Evolutionary conservation across 2,113 vertebrate genomes (phyloP), one percentile per base, ranked within the genome.

Genomic region (Ivindomyrus marchei): DNA sequence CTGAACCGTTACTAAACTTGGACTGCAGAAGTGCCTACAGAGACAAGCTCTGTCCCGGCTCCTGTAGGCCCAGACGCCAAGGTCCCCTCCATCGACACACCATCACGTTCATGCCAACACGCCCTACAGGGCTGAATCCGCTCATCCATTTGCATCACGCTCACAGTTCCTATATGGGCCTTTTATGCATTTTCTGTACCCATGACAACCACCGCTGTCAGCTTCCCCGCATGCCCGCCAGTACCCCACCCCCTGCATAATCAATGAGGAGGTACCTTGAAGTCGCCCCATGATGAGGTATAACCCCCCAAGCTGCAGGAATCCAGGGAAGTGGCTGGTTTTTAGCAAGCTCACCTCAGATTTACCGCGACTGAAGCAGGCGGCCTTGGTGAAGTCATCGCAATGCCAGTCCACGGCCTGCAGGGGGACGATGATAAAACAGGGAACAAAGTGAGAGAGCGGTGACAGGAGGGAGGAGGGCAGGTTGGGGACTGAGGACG

Each of bases 311-410:
- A 88, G 52, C 42, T 19, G 46, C 17, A 36, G 42, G 45, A 49
- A 87, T 87, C 21, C 3, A 27, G 6, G 85, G 17, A 8, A 46
- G 42, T 8, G 50, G n/a, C 47, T 42, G 21, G 49, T 24, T 89
- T 89, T 45, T 8, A 31, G 27, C 15, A 53, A n/a, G 88, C 88
- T 89, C 49, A 89, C 88, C 88, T 89, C 70, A 17, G 88, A 89
- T 80, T 89, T 89, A 9, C 88, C 88, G 19, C 88, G 70, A 42
- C 88, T 89, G 88, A 89, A 89, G 47, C 88, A 89, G 88, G 88
- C 88, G 4, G 88, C 88, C 74, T 53, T 89, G 31, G 88, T 89
- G 27, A 89, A 89, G 31, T 89, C 70, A 49, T 89, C 88, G 39
- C 88, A 83, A 50, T 89, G 88, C 88, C 88, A 89, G n/a, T 89